Conservation (phyloP, 37 sponge, comb jelly and placozoan genomes). For the Hexactinellida sp. region DNA sequence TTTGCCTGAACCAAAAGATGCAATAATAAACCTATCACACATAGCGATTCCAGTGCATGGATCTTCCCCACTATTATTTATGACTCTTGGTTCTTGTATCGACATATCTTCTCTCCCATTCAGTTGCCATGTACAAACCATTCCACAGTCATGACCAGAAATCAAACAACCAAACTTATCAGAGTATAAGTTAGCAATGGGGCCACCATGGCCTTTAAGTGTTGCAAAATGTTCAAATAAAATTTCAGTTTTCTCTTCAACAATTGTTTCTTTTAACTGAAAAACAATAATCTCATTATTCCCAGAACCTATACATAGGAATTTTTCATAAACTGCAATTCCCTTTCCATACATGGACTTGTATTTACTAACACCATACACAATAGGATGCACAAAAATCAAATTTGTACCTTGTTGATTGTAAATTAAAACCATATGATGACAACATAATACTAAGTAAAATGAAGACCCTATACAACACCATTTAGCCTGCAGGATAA, state of each 20-base stretch:
- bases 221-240: not conserved
- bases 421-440: not conserved
- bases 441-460: not conserved
- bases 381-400: not conserved
- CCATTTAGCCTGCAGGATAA: conserved; percentile 2
- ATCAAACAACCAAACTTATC: not conserved
- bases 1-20: not conserved
- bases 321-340: conserved; percentile 11
- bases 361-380: not conserved
- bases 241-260: not conserved
- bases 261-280: not conserved
- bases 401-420: not conserved
- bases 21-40: not conserved
- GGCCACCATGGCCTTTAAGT: not conserved
- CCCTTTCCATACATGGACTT: not conserved
- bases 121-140: not conserved
- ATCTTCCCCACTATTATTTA: not conserved
- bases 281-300: not conserved
- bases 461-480: not conserved
- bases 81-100: not conserved
- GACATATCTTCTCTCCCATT: not conserved
- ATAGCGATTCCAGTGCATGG: not conserved
- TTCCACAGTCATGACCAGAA: not conserved
- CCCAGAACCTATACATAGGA: not conserved
- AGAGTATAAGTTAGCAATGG: not conserved